These are phyloP conservation scores for Agonopterix heracliana DNA, from an alignment of 2,888 invertebrate species.

Conservation along the genomic window DNA sequence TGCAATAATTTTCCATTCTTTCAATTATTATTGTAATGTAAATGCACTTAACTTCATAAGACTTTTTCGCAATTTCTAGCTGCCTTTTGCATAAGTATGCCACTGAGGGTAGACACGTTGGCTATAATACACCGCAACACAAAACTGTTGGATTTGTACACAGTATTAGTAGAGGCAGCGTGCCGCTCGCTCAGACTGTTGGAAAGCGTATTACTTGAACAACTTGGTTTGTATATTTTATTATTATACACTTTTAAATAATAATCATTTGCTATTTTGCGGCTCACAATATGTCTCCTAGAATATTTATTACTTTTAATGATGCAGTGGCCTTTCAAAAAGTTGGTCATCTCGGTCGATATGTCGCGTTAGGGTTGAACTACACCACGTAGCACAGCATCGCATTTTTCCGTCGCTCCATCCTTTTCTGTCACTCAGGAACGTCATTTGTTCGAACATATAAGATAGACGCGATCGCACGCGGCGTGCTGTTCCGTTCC, in stretches of 20 bases:
- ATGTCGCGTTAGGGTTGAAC: too few species aligned
- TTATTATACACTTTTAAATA: background rate
- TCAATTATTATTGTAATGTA: background rate
- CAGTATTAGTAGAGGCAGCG: slow-evolving; percentile 84
- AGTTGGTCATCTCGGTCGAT: too few species aligned
- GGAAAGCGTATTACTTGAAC: slow-evolving; percentile 78
- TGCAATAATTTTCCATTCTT: slow-evolving; percentile 6
- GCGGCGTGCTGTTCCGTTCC: too few species aligned
- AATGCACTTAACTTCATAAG: background rate
- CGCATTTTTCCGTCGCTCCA: too few species aligned
- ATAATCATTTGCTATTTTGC: too few species aligned
- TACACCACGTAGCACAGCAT: too few species aligned
- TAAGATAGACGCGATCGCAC: too few species aligned
- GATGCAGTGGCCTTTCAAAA: too few species aligned
- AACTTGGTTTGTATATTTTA: slow-evolving; percentile 57
- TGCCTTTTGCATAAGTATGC: slow-evolving; percentile 75
- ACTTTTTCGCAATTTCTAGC: slow-evolving; percentile 35
- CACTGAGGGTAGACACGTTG: slow-evolving; percentile 81
- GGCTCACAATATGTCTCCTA: too few species aligned
- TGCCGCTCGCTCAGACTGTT: slow-evolving; percentile 81
- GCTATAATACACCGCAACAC: slow-evolving; percentile 82
- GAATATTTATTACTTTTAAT: too few species aligned
- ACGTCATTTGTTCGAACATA: too few species aligned
- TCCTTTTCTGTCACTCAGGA: too few species aligned
- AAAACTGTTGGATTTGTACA: slow-evolving; percentile 80